Conservation (phyloP, 1,140 invertebrate species). For the Euura lappo region DNA sequence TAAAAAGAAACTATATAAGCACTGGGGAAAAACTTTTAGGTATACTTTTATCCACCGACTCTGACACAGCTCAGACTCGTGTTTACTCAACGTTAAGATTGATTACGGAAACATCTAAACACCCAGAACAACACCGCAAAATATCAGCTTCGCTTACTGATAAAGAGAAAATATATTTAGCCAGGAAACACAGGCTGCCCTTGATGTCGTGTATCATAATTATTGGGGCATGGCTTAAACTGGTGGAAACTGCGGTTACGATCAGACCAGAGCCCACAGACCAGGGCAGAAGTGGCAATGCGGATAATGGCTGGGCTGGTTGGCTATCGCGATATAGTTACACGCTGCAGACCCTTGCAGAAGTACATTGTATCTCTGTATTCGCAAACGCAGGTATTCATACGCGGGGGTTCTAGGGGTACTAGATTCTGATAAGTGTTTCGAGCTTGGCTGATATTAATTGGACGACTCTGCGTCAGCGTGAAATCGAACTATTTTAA, state of each 20-base stretch:
- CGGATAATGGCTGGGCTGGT: neutral
- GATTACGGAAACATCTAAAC: too few relatives aligned
- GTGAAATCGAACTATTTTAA: neutral
- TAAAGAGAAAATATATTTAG: neutral
- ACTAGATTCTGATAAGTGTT: neutral
- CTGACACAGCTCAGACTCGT: neutral
- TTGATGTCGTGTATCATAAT: neutral
- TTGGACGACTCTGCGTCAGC: neutral
- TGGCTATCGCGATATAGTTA: too few relatives aligned
- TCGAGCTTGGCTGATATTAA: neutral
- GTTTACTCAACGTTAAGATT: too few relatives aligned
- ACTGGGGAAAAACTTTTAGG: neutral
- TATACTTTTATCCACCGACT: neutral
- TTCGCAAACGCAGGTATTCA: neutral
- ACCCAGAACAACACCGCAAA: too few relatives aligned
- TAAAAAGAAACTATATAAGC: neutral
- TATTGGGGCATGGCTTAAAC: neutral
- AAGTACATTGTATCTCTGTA: too few relatives aligned
- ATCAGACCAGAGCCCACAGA: neutral
- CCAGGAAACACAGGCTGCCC: neutral
- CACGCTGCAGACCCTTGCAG: too few relatives aligned
- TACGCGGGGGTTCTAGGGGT: neutral
- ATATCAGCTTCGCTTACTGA: too few relatives aligned
- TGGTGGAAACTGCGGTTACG: slow-evolving; percentile 6
- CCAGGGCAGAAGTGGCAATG: neutral